A percentile compares a stretch with the other conserved stretches of the same genome.
Conservation (phyloP, 2,888 invertebrate species). For the Pristionchus entomophagus region DNA sequence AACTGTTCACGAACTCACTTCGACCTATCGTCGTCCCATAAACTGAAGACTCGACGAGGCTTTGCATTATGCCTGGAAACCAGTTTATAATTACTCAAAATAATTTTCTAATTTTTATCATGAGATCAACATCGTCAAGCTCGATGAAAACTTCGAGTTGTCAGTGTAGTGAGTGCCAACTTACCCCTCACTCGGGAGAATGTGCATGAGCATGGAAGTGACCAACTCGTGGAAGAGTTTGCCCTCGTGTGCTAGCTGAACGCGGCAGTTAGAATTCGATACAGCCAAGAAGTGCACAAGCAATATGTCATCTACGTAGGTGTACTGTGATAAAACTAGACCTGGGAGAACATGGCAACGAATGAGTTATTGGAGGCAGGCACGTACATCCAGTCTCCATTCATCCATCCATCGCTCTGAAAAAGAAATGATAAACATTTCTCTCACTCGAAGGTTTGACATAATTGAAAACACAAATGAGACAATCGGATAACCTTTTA, state of each 20-base stretch:
- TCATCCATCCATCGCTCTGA: background rate
- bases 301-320: background rate
- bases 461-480: too few relatives aligned
- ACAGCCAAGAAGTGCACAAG: too few relatives aligned
- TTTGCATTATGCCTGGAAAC: background rate
- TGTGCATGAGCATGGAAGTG: background rate
- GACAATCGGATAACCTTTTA: too few relatives aligned
- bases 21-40: background rate
- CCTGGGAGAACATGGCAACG: background rate
- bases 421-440: too few relatives aligned
- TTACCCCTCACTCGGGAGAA: background rate
- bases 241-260: background rate
- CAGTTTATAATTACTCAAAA: background rate
- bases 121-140: too few relatives aligned
- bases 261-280: too few relatives aligned
- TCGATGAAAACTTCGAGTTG: too few relatives aligned
- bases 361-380: background rate
- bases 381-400: background rate
- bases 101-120: background rate
- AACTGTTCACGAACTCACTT: background rate
- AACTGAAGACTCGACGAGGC: background rate
- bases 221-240: background rate
- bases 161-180: background rate
- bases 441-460: too few relatives aligned
- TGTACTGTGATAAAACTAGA: too few relatives aligned